phyloP scores from a whole-genome alignment of 2,888 invertebrate species.

The Nephrotoma guestfalica region DNA sequence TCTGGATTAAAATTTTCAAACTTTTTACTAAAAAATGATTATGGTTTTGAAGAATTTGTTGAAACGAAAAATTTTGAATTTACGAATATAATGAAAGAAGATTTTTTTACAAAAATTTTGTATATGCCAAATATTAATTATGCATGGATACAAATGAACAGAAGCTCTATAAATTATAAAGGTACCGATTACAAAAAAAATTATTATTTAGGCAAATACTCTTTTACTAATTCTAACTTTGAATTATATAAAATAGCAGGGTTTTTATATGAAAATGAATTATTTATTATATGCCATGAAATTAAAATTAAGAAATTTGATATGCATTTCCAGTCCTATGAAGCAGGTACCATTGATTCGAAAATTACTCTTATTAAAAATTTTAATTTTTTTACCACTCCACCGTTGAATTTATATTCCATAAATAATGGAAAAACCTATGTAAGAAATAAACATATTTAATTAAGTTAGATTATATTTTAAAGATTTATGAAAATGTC shows the following conservation, averaged over 20 bases:
- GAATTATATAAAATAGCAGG: not conserved
- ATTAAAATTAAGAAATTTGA: not conserved
- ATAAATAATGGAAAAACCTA: not conserved
- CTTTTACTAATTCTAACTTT: not conserved
- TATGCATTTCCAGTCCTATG: not conserved
- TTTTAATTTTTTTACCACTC: not conserved
- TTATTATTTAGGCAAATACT: not conserved
- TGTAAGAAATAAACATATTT: not conserved
- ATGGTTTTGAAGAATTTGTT: too few relatives aligned
- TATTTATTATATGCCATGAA: not conserved
- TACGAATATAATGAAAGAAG: too few relatives aligned
- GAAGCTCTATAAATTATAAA: too few relatives aligned
- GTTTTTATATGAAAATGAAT: not conserved
- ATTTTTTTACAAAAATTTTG: too few relatives aligned
- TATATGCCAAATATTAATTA: too few relatives aligned
- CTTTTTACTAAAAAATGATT: too few relatives aligned
- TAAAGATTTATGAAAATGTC: too few relatives aligned
- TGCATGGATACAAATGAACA: too few relatives aligned
- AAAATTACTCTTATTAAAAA: not conserved
- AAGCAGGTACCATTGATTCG: not conserved
- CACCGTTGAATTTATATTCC: not conserved
- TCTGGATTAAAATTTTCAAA: too few relatives aligned
- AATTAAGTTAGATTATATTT: too few relatives aligned
- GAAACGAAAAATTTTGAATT: too few relatives aligned
- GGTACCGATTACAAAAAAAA: too few relatives aligned